A percentile compares a stretch with the other conserved stretches of the same genome.
These are phyloP conservation scores for Psettodes erumei DNA, from an alignment of 2,113 vertebrate species.

Conservation along the genomic window DNA sequence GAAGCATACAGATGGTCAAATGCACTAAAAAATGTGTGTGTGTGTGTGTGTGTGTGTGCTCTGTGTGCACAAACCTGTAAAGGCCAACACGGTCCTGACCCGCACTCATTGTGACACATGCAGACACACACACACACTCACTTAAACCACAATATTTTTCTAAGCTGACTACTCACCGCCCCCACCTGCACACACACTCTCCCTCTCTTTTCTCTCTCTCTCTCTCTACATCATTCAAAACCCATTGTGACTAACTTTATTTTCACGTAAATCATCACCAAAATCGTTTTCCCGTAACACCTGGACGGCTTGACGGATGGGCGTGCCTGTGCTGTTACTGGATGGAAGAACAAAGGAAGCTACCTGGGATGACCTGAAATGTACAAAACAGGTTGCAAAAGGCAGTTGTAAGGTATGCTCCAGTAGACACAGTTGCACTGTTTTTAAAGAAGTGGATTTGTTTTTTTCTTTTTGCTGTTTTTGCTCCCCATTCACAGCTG, in stretches of 20 bases:
- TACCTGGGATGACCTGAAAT: constrained; percentile 9
- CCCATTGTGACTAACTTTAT: constrained; percentile 48
- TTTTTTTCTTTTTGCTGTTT: background rate
- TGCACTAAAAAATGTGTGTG: constrained; percentile 30
- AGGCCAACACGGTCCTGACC: constrained; percentile 16
- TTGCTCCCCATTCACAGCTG: constrained; percentile 52
- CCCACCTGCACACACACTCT: background rate
- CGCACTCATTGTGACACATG: constrained; percentile 43
- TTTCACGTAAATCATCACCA: constrained; percentile 39
- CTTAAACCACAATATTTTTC: constrained; percentile 43
- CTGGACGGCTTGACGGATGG: constrained; percentile 32
- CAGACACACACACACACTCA: constrained; percentile 21
- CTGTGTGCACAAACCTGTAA: background rate
- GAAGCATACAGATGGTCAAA: constrained; percentile 52
- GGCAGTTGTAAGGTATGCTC: background rate
- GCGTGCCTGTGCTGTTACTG: constrained; percentile 25
- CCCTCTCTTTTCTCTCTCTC: background rate
- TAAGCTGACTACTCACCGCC: constrained; percentile 26
- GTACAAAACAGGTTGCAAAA: constrained; percentile 27
- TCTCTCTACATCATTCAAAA: constrained; percentile 12
- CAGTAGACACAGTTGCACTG: background rate
- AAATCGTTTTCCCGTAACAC: constrained; percentile 54
- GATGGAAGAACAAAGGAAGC: constrained; percentile 26
- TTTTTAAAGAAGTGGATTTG: constrained; percentile 21
- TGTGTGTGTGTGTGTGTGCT: constrained; percentile 21